Percentiles rank a stretch among this genome's conserved stretches.
Evolutionary conservation across 2,797 vertebrate species (phyloP).

Genomic region (Acanthis flammea): DNA sequence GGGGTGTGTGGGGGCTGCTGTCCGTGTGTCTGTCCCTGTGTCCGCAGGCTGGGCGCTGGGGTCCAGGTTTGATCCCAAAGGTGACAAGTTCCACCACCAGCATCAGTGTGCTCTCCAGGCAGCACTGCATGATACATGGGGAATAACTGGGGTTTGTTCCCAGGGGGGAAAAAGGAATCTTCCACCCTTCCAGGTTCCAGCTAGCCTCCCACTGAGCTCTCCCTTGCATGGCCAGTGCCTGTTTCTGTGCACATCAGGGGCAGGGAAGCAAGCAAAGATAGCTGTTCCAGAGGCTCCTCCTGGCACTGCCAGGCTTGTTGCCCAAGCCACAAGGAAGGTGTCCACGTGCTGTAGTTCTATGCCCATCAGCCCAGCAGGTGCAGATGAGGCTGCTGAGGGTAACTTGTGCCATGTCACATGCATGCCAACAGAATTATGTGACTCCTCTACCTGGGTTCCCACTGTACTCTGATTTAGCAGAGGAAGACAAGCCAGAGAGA

Average conservation of each 20-base stretch:
- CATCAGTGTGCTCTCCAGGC: not conserved
- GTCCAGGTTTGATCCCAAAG: not conserved
- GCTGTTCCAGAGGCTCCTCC: not conserved
- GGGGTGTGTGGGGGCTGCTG: not conserved
- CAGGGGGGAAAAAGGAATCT: not conserved
- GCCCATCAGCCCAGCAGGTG: not conserved
- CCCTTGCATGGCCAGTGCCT: accelerated
- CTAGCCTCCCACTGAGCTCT: not conserved
- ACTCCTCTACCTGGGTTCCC: not conserved
- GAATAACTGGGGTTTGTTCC: accelerated
- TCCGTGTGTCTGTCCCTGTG: not conserved
- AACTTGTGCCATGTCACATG: not conserved
- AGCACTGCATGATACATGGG: accelerated
- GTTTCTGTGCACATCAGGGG: not conserved
- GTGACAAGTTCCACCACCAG: accelerated
- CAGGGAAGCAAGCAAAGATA: not conserved
- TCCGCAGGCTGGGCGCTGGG: not conserved
- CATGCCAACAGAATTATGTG: not conserved
- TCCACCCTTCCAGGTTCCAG: not conserved
- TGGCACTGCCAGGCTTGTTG: not conserved
- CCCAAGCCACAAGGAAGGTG: not conserved
- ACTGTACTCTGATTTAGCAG: not conserved
- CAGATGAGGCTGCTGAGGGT: not conserved
- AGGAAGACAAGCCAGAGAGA: not conserved
- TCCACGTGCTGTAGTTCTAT: accelerated